Conservation (phyloP, 2,113 vertebrate genomes). For the Nanger granti region DNA sequence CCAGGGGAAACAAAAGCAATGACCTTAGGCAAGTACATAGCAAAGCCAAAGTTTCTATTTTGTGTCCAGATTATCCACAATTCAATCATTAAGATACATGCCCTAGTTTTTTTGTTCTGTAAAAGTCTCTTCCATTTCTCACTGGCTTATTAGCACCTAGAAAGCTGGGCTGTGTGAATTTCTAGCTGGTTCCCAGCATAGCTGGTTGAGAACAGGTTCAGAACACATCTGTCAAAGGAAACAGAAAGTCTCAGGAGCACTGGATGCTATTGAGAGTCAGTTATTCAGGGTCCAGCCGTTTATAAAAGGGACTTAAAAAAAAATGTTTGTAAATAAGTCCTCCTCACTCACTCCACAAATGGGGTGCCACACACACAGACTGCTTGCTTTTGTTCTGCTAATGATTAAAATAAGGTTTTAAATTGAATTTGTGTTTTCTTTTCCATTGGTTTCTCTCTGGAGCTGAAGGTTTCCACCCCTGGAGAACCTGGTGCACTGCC, state of each 20-base stretch:
- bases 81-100: neutral
- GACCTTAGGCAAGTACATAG: neutral
- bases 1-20: neutral
- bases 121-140: neutral
- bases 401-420: slow-evolving; percentile 40
- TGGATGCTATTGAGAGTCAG: neutral
- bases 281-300: neutral
- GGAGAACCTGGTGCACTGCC: neutral
- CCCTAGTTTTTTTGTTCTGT: neutral
- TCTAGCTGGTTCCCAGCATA: too few species aligned
- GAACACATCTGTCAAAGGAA: neutral
- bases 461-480: neutral
- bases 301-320: neutral
- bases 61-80: neutral
- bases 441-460: neutral
- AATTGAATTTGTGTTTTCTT: neutral
- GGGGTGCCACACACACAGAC: neutral
- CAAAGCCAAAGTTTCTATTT: neutral
- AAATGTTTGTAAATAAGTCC: neutral
- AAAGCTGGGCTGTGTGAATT: neutral
- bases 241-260: rapidly evolving
- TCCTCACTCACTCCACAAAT: neutral
- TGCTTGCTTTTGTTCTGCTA: neutral
- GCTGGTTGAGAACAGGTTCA: neutral
- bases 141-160: neutral